Conservation (phyloP, 2,113 vertebrate species). For the Conger conger region DNA sequence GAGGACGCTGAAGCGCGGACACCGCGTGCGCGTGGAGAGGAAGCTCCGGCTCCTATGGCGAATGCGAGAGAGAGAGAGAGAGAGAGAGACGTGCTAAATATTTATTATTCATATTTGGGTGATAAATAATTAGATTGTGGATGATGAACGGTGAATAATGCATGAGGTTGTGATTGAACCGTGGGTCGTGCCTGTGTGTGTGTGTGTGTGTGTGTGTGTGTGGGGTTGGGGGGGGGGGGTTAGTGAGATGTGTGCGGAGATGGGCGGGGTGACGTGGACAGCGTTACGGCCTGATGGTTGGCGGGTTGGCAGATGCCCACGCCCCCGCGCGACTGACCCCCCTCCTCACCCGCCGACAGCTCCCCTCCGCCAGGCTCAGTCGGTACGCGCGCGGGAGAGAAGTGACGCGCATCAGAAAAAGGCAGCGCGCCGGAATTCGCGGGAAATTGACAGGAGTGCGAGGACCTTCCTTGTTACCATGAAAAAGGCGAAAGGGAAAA, state of each 20-base stretch:
- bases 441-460: background rate
- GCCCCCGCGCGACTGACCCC: background rate
- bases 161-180: slow-evolving; percentile 61
- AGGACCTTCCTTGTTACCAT: background rate
- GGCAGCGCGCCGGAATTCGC: background rate
- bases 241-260: background rate
- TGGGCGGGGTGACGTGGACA: slow-evolving; percentile 24
- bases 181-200: background rate
- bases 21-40: background rate
- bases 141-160: slow-evolving; percentile 73
- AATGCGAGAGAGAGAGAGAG: slow-evolving; percentile 17
- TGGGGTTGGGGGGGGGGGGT: slow-evolving; percentile 29
- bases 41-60: slow-evolving; percentile 30
- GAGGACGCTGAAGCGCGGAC: background rate
- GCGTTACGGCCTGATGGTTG: slow-evolving; percentile 29
- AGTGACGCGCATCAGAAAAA: too few species aligned
- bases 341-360: background rate
- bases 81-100: slow-evolving; percentile 19
- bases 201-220: background rate
- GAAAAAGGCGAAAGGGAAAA: background rate
- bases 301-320: background rate
- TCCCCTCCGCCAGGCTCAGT: slow-evolving; percentile 38
- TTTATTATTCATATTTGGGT: slow-evolving; percentile 69
- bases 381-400: slow-evolving; percentile 1
- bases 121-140: slow-evolving; percentile 71